phyloP scores from a whole-genome alignment of 2,797 vertebrate genomes.

The Tiaroga cobitis region DNA sequence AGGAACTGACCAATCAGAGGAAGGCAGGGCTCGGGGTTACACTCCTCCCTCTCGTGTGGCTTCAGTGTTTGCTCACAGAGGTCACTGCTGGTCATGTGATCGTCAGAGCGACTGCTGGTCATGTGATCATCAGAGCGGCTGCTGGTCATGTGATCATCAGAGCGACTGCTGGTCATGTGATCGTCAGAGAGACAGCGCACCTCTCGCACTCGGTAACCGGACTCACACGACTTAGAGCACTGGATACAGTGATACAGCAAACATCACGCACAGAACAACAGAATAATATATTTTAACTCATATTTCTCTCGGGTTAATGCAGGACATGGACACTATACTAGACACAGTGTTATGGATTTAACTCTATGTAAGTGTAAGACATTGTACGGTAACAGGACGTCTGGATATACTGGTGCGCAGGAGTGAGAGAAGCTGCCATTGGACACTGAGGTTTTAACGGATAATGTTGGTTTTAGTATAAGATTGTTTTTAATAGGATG shows the following conservation, averaged over 20 bases:
- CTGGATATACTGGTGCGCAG: too few relatives aligned
- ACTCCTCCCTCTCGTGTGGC: slow-evolving; percentile 83
- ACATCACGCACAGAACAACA: neutral
- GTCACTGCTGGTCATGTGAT: slow-evolving; percentile 47
- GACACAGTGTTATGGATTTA: too few relatives aligned
- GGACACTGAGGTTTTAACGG: too few relatives aligned
- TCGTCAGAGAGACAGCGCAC: slow-evolving; percentile 91
- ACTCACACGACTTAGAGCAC: slow-evolving; percentile 95
- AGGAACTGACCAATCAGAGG: slow-evolving; percentile 85
- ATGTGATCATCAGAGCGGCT: slow-evolving; percentile 87
- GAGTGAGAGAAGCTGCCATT: too few relatives aligned
- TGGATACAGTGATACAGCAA: slow-evolving; percentile 65
- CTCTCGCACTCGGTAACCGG: slow-evolving; percentile 90
- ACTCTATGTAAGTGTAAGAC: too few relatives aligned
- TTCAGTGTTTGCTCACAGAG: slow-evolving; percentile 82
- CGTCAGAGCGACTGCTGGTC: slow-evolving; percentile 61
- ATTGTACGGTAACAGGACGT: too few relatives aligned
- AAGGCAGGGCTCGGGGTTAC: slow-evolving; percentile 87
- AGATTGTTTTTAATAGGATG: too few relatives aligned
- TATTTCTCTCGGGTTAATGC: too few relatives aligned
- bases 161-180: slow-evolving; percentile 74
- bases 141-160: slow-evolving; percentile 47
- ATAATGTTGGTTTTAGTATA: too few relatives aligned
- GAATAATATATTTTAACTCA: too few relatives aligned
- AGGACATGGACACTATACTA: too few relatives aligned